Percentiles rank a stretch among this genome's conserved stretches.
These are phyloP conservation scores for Microtus pennsylvanicus DNA, from an alignment of 2,113 vertebrate genomes.

Conservation along the genomic window DNA sequence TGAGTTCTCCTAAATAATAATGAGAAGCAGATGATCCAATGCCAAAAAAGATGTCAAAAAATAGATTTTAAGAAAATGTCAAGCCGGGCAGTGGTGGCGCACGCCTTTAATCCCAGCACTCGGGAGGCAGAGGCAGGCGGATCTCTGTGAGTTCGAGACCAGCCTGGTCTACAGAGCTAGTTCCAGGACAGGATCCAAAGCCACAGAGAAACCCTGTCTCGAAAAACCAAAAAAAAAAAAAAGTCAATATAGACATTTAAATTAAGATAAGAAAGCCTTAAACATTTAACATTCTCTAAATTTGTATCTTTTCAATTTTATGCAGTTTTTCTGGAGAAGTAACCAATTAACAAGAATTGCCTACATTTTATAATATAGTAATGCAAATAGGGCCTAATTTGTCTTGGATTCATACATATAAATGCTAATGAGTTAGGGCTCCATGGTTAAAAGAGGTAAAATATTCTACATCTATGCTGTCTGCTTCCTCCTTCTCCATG, in stretches of 20 bases:
- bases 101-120: too few species aligned
- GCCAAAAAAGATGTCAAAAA: not conserved
- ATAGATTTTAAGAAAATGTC: not conserved
- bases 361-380: constrained; percentile 21
- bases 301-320: constrained; percentile 30
- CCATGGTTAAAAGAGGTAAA: not conserved
- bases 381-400: not conserved
- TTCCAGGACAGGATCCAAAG: too few species aligned
- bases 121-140: too few species aligned
- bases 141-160: too few species aligned
- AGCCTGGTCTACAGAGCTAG: too few species aligned
- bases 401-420: not conserved
- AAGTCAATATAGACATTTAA: not conserved
- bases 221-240: not conserved
- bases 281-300: constrained; percentile 7
- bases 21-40: constrained; percentile 5
- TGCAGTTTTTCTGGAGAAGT: not conserved
- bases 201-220: too few species aligned
- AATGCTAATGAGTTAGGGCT: not conserved
- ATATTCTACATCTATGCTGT: not conserved
- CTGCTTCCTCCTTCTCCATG: not conserved
- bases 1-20: constrained; percentile 32
- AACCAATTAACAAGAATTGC: constrained; percentile 18
- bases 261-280: not conserved
- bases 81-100: not conserved